A percentile compares a stretch with the other conserved stretches of the same genome.
These are phyloP conservation scores for Orchestia grillus DNA, from an alignment of 1,140 invertebrate species.

Conservation along the genomic window DNA sequence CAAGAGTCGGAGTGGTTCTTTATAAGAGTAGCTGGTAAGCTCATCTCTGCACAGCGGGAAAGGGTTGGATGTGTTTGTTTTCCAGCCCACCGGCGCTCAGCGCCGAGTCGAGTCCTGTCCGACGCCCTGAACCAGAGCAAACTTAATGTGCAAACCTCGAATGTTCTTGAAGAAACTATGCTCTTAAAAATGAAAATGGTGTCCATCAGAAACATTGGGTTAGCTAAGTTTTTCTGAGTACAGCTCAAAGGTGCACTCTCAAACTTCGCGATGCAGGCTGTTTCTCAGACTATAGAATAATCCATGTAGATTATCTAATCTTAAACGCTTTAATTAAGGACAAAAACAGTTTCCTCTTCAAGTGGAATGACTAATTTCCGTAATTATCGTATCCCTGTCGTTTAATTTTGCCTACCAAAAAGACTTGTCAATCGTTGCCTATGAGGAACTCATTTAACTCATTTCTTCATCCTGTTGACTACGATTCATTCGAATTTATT, in stretches of 20 bases:
- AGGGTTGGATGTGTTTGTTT: slow-evolving; percentile 24
- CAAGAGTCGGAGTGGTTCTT: slow-evolving; percentile 26
- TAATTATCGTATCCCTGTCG: not conserved
- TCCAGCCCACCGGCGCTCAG: not conserved
- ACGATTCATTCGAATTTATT: not conserved
- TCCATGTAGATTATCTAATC: too few relatives aligned
- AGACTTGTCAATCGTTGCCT: not conserved
- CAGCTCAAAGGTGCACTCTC: too few relatives aligned
- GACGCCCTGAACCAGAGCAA: not conserved
- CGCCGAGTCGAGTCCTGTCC: not conserved
- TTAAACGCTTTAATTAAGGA: too few relatives aligned
- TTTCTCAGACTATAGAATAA: too few relatives aligned
- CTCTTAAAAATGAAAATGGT: not conserved
- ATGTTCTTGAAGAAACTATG: not conserved
- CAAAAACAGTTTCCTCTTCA: too few relatives aligned
- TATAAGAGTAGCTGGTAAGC: not conserved
- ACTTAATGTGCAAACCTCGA: not conserved
- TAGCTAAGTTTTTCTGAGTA: too few relatives aligned
- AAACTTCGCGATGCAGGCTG: too few relatives aligned
- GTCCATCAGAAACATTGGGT: too few relatives aligned
- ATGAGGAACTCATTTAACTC: too few relatives aligned
- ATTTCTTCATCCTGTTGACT: not conserved
- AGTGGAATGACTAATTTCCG: too few relatives aligned
- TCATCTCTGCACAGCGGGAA: not conserved
- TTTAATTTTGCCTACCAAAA: not conserved